A percentile compares a stretch with the other conserved stretches of the same genome.
Evolutionary conservation across 2,113 vertebrate species (phyloP).

Genomic region (Pantherophis guttatus): DNA sequence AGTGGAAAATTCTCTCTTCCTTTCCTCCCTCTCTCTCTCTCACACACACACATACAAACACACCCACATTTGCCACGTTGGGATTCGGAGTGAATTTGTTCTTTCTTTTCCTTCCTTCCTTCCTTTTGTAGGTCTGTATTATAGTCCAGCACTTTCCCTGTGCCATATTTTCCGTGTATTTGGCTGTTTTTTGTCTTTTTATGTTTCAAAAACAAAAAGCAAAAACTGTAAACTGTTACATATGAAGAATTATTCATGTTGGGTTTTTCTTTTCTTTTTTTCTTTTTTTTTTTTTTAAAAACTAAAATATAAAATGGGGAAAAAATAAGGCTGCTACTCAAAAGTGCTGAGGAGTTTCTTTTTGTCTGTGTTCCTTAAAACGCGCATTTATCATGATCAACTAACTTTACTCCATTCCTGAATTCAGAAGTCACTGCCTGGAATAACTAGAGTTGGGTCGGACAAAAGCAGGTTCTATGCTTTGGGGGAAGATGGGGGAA

Average conservation of each 20-base stretch:
- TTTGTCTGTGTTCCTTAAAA: neutral
- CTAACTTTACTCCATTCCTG: neutral
- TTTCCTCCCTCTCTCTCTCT: neutral
- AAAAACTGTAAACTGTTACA: neutral
- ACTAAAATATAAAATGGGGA: neutral
- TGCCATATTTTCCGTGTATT: neutral
- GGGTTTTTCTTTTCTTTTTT: neutral
- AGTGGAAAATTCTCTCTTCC: neutral
- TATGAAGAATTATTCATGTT: constrained; percentile 18
- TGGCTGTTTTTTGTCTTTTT: constrained; percentile 32
- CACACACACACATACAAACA: neutral
- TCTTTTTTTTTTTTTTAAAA: neutral
- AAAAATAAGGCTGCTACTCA: constrained; percentile 27
- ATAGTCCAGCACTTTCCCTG: neutral
- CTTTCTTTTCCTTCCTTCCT: neutral
- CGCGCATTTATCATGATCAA: neutral
- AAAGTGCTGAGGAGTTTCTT: neutral
- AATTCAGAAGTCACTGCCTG: neutral
- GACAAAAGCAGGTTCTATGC: neutral
- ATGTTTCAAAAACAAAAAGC: neutral
- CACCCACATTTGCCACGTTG: neutral
- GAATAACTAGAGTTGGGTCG: neutral
- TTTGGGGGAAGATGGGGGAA: neutral
- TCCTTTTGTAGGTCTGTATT: constrained; percentile 6
- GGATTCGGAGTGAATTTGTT: neutral